Evolutionary conservation across 1,140 invertebrate species (phyloP).

Genomic region (Ceratitis capitata): DNA sequence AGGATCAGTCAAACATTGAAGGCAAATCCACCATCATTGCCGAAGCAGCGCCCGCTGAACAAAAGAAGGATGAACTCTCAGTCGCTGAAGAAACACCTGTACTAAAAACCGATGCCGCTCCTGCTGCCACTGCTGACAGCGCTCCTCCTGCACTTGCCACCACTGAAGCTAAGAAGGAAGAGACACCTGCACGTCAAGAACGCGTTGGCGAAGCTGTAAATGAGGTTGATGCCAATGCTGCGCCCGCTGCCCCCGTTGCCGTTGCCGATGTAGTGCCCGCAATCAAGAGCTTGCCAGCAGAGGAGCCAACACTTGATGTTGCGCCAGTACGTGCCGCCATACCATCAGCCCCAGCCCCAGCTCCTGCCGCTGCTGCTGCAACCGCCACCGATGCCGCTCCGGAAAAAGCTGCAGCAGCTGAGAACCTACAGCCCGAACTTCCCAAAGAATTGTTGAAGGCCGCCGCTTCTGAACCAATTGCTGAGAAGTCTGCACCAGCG

Average conservation of each 20-base stretch:
- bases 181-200: constrained; percentile 52
- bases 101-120: constrained; percentile 44
- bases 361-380: constrained; percentile 35
- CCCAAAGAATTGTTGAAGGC: constrained; percentile 43
- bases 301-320: constrained; percentile 36
- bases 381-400: constrained; percentile 41
- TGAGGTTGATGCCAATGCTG: not conserved
- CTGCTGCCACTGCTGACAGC: constrained; percentile 14
- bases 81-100: constrained; percentile 43
- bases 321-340: not conserved
- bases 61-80: constrained; percentile 39
- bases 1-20: not conserved
- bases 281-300: constrained; percentile 29
- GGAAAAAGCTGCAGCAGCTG: constrained; percentile 42
- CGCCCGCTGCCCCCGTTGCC: constrained; percentile 20
- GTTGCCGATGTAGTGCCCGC: constrained; percentile 29
- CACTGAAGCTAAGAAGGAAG: constrained; percentile 42
- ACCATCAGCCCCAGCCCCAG: not conserved
- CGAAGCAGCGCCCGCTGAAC: constrained; percentile 36
- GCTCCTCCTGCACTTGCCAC: not conserved
- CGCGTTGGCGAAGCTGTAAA: constrained; percentile 50
- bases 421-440: constrained; percentile 41
- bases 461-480: constrained; percentile 7
- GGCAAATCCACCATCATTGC: constrained; percentile 40
- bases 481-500: not conserved